A percentile compares a stretch with the other conserved stretches of the same genome.
Evolutionary conservation across 2,113 vertebrate genomes (phyloP).

Genomic region (Blennius ocellaris): DNA sequence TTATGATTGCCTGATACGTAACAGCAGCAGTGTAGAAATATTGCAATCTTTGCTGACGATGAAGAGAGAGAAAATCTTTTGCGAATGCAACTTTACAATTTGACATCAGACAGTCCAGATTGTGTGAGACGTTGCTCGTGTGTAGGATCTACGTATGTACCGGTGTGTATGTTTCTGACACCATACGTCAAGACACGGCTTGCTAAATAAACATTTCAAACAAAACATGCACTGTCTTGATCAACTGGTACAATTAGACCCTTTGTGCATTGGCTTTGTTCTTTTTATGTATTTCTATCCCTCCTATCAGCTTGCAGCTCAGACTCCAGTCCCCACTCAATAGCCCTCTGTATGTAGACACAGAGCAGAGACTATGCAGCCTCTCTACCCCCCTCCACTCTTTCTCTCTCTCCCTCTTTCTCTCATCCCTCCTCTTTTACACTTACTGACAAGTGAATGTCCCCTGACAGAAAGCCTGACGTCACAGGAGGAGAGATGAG

Average conservation of each 20-base stretch:
- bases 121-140: slow-evolving; percentile 1
- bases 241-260: slow-evolving; percentile 65
- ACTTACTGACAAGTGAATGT: slow-evolving; percentile 61
- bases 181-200: slow-evolving; percentile 6
- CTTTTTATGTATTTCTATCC: slow-evolving; percentile 65
- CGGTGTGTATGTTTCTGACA: background rate
- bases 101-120: background rate
- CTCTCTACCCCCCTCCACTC: slow-evolving; percentile 32
- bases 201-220: slow-evolving; percentile 45
- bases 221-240: slow-evolving; percentile 55
- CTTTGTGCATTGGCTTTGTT: slow-evolving; percentile 74
- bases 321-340: slow-evolving; percentile 74
- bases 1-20: too few species aligned
- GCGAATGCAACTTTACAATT: accelerated
- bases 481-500: slow-evolving; percentile 66
- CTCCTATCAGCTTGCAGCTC: slow-evolving; percentile 77
- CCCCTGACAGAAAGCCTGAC: slow-evolving; percentile 69
- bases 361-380: slow-evolving; percentile 72
- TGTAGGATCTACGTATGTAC: background rate
- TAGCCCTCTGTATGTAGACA: slow-evolving; percentile 76
- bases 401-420: background rate
- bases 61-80: background rate
- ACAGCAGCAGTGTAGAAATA: background rate
- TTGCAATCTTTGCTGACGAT: background rate
- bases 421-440: slow-evolving; percentile 2